Evolutionary conservation across 2,888 invertebrate genomes (phyloP).

Genomic region (Leucophenga maculata): DNA sequence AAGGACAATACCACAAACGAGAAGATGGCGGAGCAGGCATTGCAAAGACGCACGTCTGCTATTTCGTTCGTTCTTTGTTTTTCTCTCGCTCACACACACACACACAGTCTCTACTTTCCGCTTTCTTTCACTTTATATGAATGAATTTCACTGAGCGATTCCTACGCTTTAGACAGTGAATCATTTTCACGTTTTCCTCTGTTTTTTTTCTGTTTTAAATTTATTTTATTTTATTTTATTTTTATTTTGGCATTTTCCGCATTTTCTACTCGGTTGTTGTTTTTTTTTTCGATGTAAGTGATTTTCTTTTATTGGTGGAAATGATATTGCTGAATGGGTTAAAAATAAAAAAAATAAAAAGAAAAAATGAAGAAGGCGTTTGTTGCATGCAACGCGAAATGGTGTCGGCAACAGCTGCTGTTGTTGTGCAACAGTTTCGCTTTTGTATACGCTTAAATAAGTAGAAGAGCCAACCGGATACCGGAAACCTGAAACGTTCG

Average conservation of each 20-base stretch:
- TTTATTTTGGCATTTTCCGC: constrained; percentile 31
- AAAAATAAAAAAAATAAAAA: too few relatives aligned
- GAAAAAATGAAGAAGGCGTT: background rate
- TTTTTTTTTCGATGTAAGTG: background rate
- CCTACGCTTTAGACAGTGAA: too few relatives aligned
- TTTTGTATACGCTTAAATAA: constrained; percentile 51
- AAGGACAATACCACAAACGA: constrained; percentile 8
- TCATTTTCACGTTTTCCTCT: too few relatives aligned
- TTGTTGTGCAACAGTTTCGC: too few relatives aligned
- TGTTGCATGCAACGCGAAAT: background rate
- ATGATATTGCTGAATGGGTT: constrained; percentile 11
- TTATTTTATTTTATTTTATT: too few relatives aligned
- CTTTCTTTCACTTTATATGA: too few relatives aligned
- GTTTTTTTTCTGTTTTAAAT: too few relatives aligned
- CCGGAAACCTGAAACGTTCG: constrained; percentile 21
- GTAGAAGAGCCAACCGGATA: constrained; percentile 53
- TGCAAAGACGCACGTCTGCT: background rate
- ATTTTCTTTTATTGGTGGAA: constrained; percentile 1
- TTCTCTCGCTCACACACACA: too few relatives aligned
- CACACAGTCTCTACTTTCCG: too few relatives aligned
- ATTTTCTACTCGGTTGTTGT: constrained; percentile 62
- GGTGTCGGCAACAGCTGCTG: constrained; percentile 50
- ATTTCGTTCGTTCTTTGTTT: background rate
- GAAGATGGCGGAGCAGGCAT: background rate
- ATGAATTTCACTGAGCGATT: too few relatives aligned